These are phyloP conservation scores for Cyrtodaria siliqua DNA, from an alignment of 2,888 invertebrate species.

Conservation along the genomic window DNA sequence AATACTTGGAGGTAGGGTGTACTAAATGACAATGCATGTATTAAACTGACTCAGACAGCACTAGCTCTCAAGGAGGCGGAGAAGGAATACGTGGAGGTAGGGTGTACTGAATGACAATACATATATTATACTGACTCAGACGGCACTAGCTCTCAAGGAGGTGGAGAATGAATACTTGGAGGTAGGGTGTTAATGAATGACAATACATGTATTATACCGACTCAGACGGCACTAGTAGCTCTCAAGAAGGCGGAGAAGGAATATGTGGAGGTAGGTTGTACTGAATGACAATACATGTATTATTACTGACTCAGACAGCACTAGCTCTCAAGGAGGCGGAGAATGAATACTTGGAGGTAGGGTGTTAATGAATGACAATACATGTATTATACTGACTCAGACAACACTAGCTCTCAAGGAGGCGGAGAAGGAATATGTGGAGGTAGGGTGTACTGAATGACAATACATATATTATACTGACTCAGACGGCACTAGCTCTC, in stretches of 20 bases:
- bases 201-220: constrained; percentile 47
- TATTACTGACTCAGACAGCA: constrained; percentile 59
- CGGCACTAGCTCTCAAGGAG: constrained; percentile 58
- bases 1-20: constrained; percentile 65
- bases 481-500: too few relatives aligned
- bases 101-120: neutral
- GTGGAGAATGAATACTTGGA: constrained; percentile 65
- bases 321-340: constrained; percentile 62
- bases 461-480: too few relatives aligned
- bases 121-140: constrained; percentile 49
- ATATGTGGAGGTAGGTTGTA: constrained; percentile 56
- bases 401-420: constrained; percentile 57
- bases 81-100: constrained; percentile 63
- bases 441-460: too few relatives aligned
- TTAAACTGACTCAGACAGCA: constrained; percentile 59
- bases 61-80: constrained; percentile 62
- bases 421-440: constrained; percentile 62
- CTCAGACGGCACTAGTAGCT: constrained; percentile 58
- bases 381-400: constrained; percentile 52
- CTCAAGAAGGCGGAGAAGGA: constrained; percentile 63
- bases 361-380: too few relatives aligned
- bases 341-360: constrained; percentile 64
- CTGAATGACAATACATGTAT: neutral
- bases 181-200: too few relatives aligned
- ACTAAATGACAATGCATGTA: too few relatives aligned